These are phyloP conservation scores for Apodemus speciosus DNA, from an alignment of 2,113 vertebrate genomes.

Conservation along the genomic window DNA sequence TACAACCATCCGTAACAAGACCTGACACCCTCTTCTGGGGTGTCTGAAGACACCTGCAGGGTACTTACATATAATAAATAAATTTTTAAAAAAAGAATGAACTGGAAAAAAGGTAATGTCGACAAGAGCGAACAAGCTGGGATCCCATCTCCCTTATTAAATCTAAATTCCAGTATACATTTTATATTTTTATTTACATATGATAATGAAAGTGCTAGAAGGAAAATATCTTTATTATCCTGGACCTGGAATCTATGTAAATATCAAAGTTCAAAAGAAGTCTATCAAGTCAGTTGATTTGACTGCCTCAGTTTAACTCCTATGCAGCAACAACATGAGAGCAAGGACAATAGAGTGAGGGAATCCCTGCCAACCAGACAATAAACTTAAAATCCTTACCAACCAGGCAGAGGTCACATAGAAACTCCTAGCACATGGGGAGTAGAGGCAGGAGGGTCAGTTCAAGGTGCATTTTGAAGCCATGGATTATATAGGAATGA, in stretches of 20 bases:
- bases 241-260: conserved; percentile 20
- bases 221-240: background rate
- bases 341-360: background rate
- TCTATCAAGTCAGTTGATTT: background rate
- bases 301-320: conserved; percentile 9
- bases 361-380: background rate
- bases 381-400: background rate
- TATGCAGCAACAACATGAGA: conserved; percentile 21
- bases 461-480: background rate
- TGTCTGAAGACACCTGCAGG: no score
- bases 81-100: background rate
- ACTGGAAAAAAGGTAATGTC: background rate
- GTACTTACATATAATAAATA: no score
- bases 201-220: conserved; percentile 25
- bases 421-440: background rate
- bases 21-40: no score
- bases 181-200: background rate
- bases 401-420: background rate
- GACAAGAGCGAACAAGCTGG: conserved; percentile 13
- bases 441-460: background rate
- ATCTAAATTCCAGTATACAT: background rate
- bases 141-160: background rate
- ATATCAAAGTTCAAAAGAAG: background rate
- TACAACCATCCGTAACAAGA: no score
- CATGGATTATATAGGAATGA: background rate